Percentiles rank a stretch among this genome's conserved stretches.
phyloP scores from a whole-genome alignment of 2,888 invertebrate genomes.

The Mesoligia furuncula region DNA sequence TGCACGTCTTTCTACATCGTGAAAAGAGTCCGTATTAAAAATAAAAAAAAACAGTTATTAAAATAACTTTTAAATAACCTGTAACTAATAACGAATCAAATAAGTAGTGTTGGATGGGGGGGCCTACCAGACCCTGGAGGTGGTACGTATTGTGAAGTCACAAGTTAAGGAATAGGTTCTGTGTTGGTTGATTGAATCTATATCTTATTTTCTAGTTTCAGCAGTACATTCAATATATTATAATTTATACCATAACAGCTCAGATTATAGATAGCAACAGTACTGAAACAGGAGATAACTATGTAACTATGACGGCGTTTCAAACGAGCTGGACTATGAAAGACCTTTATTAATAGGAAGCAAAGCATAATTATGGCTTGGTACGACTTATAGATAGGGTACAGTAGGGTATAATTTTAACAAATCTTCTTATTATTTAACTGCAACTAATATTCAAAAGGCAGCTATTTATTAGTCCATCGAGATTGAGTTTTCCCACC shows the following conservation, averaged over 20 bases:
- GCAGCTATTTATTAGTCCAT: neutral
- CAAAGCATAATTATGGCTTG: neutral
- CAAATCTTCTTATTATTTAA: neutral
- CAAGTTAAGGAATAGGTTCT: neutral
- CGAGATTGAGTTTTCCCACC: neutral
- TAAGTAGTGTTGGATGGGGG: neutral
- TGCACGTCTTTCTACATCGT: too few relatives aligned
- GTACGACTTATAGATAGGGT: neutral
- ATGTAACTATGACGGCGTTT: neutral
- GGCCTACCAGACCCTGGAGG: too few relatives aligned
- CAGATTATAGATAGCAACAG: too few relatives aligned
- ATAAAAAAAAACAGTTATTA: too few relatives aligned
- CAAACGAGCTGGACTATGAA: neutral
- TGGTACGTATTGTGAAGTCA: neutral
- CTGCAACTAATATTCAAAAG: neutral
- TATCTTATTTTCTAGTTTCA: neutral
- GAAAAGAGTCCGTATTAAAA: too few relatives aligned
- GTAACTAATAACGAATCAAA: neutral
- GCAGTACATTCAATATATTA: too few relatives aligned
- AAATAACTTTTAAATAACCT: neutral
- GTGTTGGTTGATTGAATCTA: neutral
- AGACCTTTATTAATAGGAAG: neutral
- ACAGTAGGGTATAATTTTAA: neutral
- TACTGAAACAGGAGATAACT: neutral
- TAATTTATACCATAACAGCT: too few relatives aligned